A percentile compares a stretch with the other conserved stretches of the same genome.
Conservation (phyloP, 2,797 vertebrate genomes). For the Furcifer pardalis region DNA sequence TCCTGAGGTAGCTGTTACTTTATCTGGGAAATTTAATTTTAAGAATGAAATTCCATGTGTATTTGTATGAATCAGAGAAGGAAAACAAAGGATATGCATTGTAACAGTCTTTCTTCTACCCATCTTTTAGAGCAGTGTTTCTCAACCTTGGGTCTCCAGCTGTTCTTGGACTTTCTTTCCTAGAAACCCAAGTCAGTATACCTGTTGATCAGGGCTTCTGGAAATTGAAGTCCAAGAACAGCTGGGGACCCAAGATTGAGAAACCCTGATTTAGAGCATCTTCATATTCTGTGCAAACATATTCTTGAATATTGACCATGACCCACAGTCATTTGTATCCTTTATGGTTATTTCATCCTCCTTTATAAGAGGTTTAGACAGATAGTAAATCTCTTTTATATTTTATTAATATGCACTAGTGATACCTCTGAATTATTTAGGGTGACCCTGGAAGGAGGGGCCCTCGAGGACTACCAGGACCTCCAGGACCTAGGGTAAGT, state of each 20-base stretch:
- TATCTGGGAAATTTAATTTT: not conserved
- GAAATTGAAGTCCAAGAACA: too few species aligned
- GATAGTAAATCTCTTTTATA: not conserved
- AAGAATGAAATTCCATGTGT: not conserved
- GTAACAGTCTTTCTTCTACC: not conserved
- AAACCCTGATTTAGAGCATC: not conserved
- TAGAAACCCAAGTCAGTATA: too few species aligned
- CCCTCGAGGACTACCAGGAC: constrained; percentile 86
- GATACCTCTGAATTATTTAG: constrained; percentile 73
- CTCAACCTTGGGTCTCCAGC: too few species aligned
- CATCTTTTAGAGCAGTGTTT: not conserved
- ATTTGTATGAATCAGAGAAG: not conserved
- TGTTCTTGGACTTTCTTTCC: too few species aligned
- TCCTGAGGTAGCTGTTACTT: not conserved
- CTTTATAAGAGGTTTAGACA: not conserved
- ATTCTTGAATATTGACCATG: not conserved
- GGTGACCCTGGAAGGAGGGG: constrained; percentile 92
- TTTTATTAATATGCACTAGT: not conserved
- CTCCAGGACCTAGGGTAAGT: constrained; percentile 89
- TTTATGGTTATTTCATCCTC: not conserved
- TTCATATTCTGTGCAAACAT: not conserved
- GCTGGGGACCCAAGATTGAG: too few species aligned
- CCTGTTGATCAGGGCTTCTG: too few species aligned
- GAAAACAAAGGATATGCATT: not conserved
- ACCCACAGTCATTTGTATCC: not conserved